phyloP scores from a whole-genome alignment of 2,888 invertebrate species.

The Acrocyrtus sp. region DNA sequence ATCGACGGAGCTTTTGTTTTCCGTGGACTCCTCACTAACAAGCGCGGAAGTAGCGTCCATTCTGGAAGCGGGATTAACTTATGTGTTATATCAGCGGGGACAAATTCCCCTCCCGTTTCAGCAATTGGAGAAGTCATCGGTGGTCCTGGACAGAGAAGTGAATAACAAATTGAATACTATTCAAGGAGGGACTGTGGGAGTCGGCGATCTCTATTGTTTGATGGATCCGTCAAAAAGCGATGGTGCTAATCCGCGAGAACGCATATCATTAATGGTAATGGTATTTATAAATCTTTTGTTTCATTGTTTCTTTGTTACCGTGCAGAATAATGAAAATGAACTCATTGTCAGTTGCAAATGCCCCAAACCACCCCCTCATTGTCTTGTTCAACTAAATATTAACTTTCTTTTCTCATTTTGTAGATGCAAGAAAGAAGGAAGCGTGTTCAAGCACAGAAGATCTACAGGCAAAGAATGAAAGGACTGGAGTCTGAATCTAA shows the following conservation, averaged over 20 bases:
- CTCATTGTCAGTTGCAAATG: too few species aligned
- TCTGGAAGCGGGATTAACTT: slow-evolving; percentile 52
- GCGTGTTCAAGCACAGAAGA: background rate
- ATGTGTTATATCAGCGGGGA: slow-evolving; percentile 54
- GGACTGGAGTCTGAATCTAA: slow-evolving; percentile 16
- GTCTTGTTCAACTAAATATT: too few species aligned
- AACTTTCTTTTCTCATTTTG: background rate
- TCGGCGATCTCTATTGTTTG: too few species aligned
- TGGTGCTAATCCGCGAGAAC: slow-evolving; percentile 5
- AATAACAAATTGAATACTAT: too few species aligned
- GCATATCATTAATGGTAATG: slow-evolving; percentile 16
- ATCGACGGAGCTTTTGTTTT: slow-evolving; percentile 11
- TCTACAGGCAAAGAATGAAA: slow-evolving; percentile 1
- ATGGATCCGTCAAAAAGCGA: too few species aligned
- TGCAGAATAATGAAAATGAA: too few species aligned
- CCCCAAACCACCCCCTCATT: too few species aligned
- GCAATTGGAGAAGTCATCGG: slow-evolving; percentile 19
- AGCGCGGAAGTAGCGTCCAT: slow-evolving; percentile 14
- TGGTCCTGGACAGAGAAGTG: background rate
- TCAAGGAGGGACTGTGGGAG: too few species aligned
- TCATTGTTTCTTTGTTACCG: too few species aligned
- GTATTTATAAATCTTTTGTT: too few species aligned
- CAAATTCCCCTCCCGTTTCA: slow-evolving; percentile 58
- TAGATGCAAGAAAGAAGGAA: slow-evolving; percentile 7
- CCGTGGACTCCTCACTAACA: background rate